Base-by-base conservation (phyloP, 1,140 invertebrate genomes). In the Chironomus tepperi region DNA sequence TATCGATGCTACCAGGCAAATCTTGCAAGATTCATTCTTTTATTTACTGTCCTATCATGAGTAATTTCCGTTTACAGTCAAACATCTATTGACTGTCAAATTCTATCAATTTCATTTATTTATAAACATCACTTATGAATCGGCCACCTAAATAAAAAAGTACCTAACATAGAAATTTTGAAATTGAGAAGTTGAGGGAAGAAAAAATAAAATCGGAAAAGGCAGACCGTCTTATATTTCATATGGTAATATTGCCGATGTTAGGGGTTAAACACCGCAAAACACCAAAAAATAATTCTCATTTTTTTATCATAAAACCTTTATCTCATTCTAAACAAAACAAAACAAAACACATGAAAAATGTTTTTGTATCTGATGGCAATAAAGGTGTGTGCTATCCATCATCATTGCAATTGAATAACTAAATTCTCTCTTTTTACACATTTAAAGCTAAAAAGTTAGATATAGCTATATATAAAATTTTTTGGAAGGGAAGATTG, bases 221-320 rank as follows among this genome's bases (percentile, higher is more conserved):
- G n/a, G 47, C 47, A 57, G n/a, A 57, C n/a, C 47, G 47, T 57
- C 47, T n/a, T 57, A 57, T 57, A 57, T 57, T 57, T n/a, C n/a
- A 57, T 57, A n/a, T 15, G 9, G 5, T n/a, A n/a, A 57, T 57
- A 57, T 10, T 57, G 24, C 24, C 24, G 24, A 2, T 34, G 24
- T 57, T 57, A 57, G 47, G 47, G 47, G 47, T 57, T 57, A 57
- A 57, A 57, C 47, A 57, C 47, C 47, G 47, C 9, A 57, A n/a
- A 57, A 57, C 47, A 57, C n/a, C 47, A n/a, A 12, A 15, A 57
- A n/a, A 57, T n/a, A 57, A 57, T 57, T 34, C 24, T 34, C 24
- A 34, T 34, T 57, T 57, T n/a, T 57, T 57, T 57, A 57, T 57
- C 47, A 57, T 57, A 57, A 57, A 57, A 57, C 47, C 47, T 57